Percentiles rank a stretch among this genome's conserved stretches.
These are phyloP conservation scores for Hexactinellida sp. DNA, from an alignment of 37 sponge, comb jelly and placozoan species.

Conservation along the genomic window DNA sequence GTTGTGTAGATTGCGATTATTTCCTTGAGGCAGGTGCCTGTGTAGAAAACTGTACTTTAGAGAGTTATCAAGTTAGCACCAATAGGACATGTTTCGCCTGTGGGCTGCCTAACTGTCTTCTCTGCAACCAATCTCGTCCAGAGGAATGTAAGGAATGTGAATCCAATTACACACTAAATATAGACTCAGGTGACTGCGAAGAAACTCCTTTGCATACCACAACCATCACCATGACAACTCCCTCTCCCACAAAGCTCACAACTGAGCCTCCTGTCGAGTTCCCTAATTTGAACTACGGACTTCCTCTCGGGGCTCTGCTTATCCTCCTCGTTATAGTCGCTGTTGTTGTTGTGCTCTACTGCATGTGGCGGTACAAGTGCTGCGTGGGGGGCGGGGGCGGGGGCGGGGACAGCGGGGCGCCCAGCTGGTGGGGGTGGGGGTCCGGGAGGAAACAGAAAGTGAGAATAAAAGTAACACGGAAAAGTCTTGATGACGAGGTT, in stretches of 20 bases:
- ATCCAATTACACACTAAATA: slow-evolving; percentile 1
- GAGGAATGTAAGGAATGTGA: slow-evolving; percentile 12
- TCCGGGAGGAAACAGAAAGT: neutral
- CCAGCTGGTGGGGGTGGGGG: slow-evolving; percentile 1
- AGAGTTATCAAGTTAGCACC: neutral
- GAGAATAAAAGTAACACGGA: neutral
- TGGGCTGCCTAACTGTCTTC: neutral
- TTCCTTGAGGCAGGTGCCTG: neutral
- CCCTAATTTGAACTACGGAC: neutral
- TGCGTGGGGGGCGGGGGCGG: neutral
- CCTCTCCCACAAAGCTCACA: neutral
- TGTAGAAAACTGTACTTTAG: slow-evolving; percentile 4
- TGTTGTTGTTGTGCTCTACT: neutral
- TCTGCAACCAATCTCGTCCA: slow-evolving; percentile 2
- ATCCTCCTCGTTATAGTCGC: neutral
- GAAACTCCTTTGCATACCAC: neutral
- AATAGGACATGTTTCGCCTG: slow-evolving; percentile 3
- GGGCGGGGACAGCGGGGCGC: neutral
- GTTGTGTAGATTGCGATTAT: neutral
- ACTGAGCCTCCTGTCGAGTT: neutral
- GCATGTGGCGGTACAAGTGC: neutral
- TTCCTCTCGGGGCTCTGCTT: neutral
- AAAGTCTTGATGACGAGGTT: neutral
- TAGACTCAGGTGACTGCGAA: neutral
- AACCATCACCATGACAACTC: neutral